Evolutionary conservation across 2,888 invertebrate species (phyloP).

Genomic region (Lepidochrysops patricia): DNA sequence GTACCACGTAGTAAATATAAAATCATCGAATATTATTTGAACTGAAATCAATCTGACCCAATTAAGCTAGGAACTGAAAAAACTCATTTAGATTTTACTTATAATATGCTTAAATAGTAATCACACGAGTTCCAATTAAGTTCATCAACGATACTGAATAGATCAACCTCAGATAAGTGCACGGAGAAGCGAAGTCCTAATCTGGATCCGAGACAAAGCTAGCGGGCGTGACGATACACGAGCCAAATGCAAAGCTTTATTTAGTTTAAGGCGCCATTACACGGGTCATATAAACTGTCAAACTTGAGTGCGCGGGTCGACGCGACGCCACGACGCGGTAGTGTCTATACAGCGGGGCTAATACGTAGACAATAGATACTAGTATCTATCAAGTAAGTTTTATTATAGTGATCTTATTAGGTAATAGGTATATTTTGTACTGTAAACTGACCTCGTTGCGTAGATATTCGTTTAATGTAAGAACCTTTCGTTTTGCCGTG

Average conservation of each 20-base stretch:
- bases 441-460: too few species aligned
- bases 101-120: too few species aligned
- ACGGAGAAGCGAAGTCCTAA: constrained; percentile 38
- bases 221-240: constrained; percentile 48
- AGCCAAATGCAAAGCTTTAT: constrained; percentile 68
- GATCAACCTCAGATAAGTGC: constrained; percentile 18
- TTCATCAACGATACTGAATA: constrained; percentile 3
- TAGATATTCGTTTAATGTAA: too few species aligned
- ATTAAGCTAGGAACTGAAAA: too few species aligned
- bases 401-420: too few species aligned
- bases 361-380: not conserved
- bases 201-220: constrained; percentile 53
- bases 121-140: not conserved
- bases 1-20: too few species aligned
- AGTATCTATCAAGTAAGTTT: not conserved
- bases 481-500: too few species aligned
- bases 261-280: constrained; percentile 71
- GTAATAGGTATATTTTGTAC: too few species aligned
- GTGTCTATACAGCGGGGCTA: constrained; percentile 11
- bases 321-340: constrained; percentile 36
- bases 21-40: too few species aligned
- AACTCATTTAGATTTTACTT: too few species aligned
- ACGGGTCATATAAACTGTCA: constrained; percentile 73
- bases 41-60: too few species aligned
- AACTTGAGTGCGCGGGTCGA: constrained; percentile 56